Percentiles rank a stretch among this genome's conserved stretches.
Conservation (phyloP, 2,113 vertebrate genomes). For the Ptyas mucosa region DNA sequence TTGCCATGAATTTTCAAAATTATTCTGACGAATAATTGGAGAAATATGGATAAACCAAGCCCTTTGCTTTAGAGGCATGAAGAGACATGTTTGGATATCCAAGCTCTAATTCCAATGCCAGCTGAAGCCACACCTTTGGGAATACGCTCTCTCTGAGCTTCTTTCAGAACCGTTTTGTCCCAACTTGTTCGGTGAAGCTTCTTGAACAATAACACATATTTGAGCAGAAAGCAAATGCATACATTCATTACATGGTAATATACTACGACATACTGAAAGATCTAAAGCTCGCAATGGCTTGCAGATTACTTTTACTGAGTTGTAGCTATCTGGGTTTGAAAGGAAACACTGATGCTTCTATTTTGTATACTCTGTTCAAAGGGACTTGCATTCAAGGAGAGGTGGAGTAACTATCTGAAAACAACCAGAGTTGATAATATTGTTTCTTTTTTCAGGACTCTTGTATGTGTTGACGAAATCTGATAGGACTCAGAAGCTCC, state of each 20-base stretch:
- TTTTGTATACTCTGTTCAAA: not conserved
- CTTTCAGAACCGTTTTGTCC: constrained; percentile 48
- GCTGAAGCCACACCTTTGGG: constrained; percentile 59
- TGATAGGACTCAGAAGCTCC: not conserved
- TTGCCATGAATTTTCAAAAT: constrained; percentile 42
- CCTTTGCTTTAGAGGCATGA: constrained; percentile 63
- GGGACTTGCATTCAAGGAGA: not conserved
- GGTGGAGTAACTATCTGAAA: not conserved
- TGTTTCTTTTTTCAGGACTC: not conserved
- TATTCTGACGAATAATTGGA: constrained; percentile 48
- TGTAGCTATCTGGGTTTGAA: rapidly evolving
- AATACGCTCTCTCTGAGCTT: constrained; percentile 44
- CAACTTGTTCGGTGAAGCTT: constrained; percentile 53
- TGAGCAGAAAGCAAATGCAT: not conserved
- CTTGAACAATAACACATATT: not conserved
- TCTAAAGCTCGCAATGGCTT: rapidly evolving
- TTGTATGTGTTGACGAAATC: not conserved
- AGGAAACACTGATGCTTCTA: not conserved
- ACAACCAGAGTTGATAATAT: not conserved
- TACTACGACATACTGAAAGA: rapidly evolving
- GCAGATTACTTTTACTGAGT: not conserved
- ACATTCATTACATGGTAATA: rapidly evolving
- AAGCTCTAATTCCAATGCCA: constrained; percentile 47
- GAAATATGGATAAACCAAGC: constrained; percentile 56
- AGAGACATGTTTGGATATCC: constrained; percentile 61